Evolutionary conservation across 53 echinoderm and acorn worm species (phyloP).

Genomic region (Antedon mediterranea): DNA sequence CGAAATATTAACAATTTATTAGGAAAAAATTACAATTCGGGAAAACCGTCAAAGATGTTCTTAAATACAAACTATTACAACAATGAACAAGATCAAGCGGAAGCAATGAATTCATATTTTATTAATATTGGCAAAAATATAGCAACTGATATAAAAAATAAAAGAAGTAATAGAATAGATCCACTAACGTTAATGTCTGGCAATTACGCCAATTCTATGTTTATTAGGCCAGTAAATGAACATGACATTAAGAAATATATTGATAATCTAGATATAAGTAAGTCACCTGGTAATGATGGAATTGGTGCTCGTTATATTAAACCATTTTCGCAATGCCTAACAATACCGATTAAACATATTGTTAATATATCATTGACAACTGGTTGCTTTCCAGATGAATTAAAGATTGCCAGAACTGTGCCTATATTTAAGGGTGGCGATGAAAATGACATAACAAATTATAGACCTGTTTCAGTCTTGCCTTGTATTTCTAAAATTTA

Average conservation of each 20-base stretch:
- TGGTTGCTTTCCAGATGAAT: neutral
- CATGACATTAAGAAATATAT: neutral
- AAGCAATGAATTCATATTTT: neutral
- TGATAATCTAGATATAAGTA: neutral
- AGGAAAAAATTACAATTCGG: neutral
- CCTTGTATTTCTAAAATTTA: neutral
- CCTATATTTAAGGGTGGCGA: neutral
- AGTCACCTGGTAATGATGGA: neutral
- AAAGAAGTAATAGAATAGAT: neutral
- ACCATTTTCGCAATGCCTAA: neutral
- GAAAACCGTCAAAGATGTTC: neutral
- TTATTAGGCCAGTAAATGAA: neutral
- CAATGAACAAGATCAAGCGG: neutral
- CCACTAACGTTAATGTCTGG: too few relatives aligned
- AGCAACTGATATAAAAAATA: neutral
- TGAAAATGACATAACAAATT: neutral
- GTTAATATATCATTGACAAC: neutral
- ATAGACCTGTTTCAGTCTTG: neutral
- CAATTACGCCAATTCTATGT: neutral
- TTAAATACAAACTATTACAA: neutral
- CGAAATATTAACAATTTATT: neutral
- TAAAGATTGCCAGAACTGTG: neutral
- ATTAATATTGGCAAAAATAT: neutral
- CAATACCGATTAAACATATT: neutral
- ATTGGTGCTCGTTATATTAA: neutral